Base-by-base conservation (phyloP, 2,888 invertebrate species). In the Arrhopalites spinosus region DNA sequence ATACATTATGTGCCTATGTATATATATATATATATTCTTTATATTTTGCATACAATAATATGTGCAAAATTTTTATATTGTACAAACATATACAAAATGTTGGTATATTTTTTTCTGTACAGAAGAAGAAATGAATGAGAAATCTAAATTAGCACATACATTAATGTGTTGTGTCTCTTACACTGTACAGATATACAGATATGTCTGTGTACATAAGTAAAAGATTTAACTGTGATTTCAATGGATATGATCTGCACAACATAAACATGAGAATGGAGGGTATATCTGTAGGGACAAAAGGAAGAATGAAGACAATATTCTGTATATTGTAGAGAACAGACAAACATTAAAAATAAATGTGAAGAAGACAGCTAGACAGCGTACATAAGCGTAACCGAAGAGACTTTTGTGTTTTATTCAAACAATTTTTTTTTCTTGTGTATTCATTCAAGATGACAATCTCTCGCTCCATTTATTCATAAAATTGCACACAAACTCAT, bases 401-500 rank as follows among this genome's bases (percentile, higher is more conserved):
- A 59, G 13, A 25, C 27, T 59, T 25, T 59, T 23, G 59, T 20
- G 7, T n/a, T 50, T 3, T 15, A 50, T 50, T 20, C 53, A 53
- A 53, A n/a, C n/a, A n/a, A n/a, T n/a, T n/a, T n/a, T n/a, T n/a
- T n/a, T 8, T 53, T 50, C 17, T 50, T 2, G 7, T n/a, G 27
- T 70, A 27, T 56, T 23, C 50, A 53, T 30, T 13, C 15, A 70
- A 27, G 70, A 70, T 70, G 70, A 70, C 70, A 70, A 70, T 70
- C 70, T 70, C 70, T 29, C 70, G 70, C 70, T 70, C 70, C 70
- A 70, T 50, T 70, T 70, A 30, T 53, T 20, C 8, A 8, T 8
- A 50, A 56, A 56, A 70, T 70, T 70, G 69, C 53, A 30, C 59
- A 50, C 59, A 2, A 59, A 59, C 59, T 59, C 59, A 59, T 59